Conservation (phyloP, 2,797 vertebrate species). For the Argya squamiceps region DNA sequence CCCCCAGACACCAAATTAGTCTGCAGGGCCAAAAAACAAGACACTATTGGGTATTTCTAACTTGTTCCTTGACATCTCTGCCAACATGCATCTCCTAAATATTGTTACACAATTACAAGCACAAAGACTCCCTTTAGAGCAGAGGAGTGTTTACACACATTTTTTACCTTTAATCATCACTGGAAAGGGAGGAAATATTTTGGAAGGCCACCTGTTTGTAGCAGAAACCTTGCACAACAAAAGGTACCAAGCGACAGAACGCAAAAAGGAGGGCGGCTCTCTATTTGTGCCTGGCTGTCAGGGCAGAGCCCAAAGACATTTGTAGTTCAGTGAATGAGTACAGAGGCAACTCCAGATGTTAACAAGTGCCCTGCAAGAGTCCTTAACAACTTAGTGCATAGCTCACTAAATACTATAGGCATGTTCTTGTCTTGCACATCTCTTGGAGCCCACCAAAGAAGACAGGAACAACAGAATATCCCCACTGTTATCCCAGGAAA, state of each 20-base stretch:
- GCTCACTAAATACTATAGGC: background rate
- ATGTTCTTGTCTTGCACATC: background rate
- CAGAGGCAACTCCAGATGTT: slow-evolving; percentile 1
- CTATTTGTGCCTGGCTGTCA: background rate
- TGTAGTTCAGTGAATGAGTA: background rate
- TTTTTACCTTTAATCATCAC: background rate
- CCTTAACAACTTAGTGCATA: background rate
- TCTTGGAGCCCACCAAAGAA: background rate
- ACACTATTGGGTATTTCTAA: background rate
- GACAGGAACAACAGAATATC: background rate
- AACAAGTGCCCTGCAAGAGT: background rate
- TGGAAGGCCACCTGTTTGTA: background rate
- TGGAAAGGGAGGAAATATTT: background rate
- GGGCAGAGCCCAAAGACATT: background rate
- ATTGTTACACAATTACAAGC: background rate
- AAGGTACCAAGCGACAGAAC: accelerated
- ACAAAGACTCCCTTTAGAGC: background rate
- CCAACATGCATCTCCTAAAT: background rate
- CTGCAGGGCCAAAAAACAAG: background rate
- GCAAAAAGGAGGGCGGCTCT: background rate
- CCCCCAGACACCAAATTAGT: background rate
- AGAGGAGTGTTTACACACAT: background rate
- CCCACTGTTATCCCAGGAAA: background rate
- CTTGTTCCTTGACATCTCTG: background rate
- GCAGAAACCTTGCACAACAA: background rate